Base-by-base conservation (phyloP, 2,113 vertebrate genomes). In the Turdus rufiventris region DNA sequence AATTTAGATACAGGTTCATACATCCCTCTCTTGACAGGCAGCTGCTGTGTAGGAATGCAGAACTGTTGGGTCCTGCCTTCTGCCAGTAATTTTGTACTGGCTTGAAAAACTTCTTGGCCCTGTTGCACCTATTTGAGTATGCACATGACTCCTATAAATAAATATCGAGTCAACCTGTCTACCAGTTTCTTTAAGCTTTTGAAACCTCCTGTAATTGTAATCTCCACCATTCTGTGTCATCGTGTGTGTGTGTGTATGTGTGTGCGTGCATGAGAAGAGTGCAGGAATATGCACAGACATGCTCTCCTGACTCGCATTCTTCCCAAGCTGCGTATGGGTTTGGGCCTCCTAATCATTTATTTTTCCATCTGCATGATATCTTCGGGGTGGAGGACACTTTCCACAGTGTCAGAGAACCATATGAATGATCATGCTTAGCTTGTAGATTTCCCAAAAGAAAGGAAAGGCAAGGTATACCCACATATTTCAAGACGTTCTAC, bases 11-110 rank as follows among this genome's bases (percentile, higher is more conserved):
- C 47, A 13, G 53, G 56, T 91, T 90, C 23, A 14, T 72, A 58
- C 78, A 75, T 34, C 58, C 26, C 21, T 85, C 71, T 85, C 67
- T 70, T 94, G 82, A 85, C 88, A 83, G 71, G 87, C 95, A 95
- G 91, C 85, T 94, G 94, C 93, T 94, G 34, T 6, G 12, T 33
- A 66, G 93, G 89, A 97, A 96, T 89, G 93, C 51, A 42, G 81
- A 92, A 47, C 87, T 85, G 93, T 85, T 91, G 53, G 18, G 56
- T 85, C 89, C 89, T 96, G 93, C 74, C 74, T 89, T 70, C 67
- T 88, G 68, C 60, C 75, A 70, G 53, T 68, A 23, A 67, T 48
- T 91, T 71, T 80, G 67, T 33, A 18, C 74, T 76, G 76, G 36
- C 75, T 91, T 60, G 75, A 80, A 88, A 79, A 80, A 63, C 48